Base-by-base conservation (phyloP, 1,140 invertebrate genomes). In the Triops longicaudatus region DNA sequence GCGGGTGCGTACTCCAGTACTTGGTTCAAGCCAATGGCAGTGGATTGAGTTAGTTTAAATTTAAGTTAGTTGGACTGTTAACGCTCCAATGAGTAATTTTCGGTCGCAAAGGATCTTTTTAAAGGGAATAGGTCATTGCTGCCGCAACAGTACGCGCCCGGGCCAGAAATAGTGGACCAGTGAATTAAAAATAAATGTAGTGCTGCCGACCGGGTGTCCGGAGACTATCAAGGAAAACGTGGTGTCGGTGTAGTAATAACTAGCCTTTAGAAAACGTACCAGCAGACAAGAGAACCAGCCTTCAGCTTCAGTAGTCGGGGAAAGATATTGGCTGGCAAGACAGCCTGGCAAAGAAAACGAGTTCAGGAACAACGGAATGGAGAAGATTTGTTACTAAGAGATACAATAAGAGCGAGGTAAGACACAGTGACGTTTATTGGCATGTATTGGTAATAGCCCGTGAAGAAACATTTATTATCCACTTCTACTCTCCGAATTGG, bases 151-250 rank as follows among this genome's bases (percentile, higher is more conserved):
- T n/a, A 22, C 50, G 22, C 50, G 14, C 50, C 5, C 6, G 50
- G 50, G 50, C 10, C 7, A 63, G 22, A 63, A 63, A 63, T 63
- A 63, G 50, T 6, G 22, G 22, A 22, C n/a, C 17, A 14, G 50
- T 17, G 50, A 63, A 63, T 2, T 7, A 37, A 7, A 63, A 14
- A 63, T 14, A 14, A 63, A 63, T 63, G 14, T 63, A 14, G 2
- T 63, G 0, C 22, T 63, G 50, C 50, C 50, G 50, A 63, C 14
- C 10, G 22, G 17, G 50, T 63, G 50, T 63, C 50, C n/a, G 14
- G 50, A 63, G 50, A 63, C 50, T 63, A 63, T 63, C 10, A 63
- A 63, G 50, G 50, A 63, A 63, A 63, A 63, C 50, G 50, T 63
- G 50, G 50, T 22, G 50, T 63, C 17, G 50, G 50, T 63, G 14